Percentiles rank a stretch among this genome's conserved stretches.
Conservation (phyloP, 1,140 invertebrate genomes). For the Drosophila gunungcola region DNA sequence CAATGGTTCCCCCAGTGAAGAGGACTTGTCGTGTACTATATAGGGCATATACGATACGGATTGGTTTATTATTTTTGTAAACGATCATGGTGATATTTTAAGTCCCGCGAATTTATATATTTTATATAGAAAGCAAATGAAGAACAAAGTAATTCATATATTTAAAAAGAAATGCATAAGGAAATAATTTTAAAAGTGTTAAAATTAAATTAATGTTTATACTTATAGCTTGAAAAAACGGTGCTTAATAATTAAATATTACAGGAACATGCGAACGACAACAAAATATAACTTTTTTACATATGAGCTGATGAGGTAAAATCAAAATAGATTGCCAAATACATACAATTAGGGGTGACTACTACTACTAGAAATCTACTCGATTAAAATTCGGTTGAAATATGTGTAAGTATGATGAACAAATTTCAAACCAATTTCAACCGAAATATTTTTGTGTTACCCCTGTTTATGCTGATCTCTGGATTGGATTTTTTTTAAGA, state of each 20-base stretch:
- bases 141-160: constrained; percentile 35
- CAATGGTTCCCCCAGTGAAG: constrained; percentile 84
- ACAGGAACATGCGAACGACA: not conserved
- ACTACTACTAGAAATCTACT: too few relatives aligned
- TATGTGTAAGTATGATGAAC: too few relatives aligned
- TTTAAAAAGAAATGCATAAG: not conserved
- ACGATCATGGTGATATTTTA: constrained; percentile 1
- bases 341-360: too few relatives aligned
- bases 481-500: not conserved
- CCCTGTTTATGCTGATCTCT: too few relatives aligned
- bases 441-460: too few relatives aligned
- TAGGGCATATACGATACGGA: constrained; percentile 48
- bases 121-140: constrained; percentile 48
- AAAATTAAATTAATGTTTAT: not conserved
- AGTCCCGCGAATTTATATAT: constrained; percentile 26
- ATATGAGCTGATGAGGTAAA: too few relatives aligned
- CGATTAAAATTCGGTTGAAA: too few relatives aligned
- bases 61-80: constrained; percentile 51
- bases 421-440: too few relatives aligned
- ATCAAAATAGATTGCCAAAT: too few relatives aligned
- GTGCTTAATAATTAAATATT: not conserved
- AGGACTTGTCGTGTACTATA: constrained; percentile 84
- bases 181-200: not conserved
- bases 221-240: not conserved
- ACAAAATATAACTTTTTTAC: not conserved